phyloP scores from a whole-genome alignment of 2,888 invertebrate species.

The Peribatodes rhomboidaria region DNA sequence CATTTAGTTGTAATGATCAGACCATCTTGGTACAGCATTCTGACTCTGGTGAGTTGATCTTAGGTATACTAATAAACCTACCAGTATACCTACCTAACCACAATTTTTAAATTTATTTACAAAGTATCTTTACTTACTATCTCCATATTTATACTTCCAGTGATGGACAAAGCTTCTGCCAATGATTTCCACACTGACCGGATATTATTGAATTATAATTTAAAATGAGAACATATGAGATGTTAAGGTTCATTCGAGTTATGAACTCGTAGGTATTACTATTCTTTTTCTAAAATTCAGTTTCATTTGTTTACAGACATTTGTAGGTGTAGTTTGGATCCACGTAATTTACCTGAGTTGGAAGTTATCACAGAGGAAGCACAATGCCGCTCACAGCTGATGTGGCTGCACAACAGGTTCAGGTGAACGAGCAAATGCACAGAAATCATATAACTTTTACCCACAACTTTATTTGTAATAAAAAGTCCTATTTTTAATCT shows the following conservation, averaged over 20 bases:
- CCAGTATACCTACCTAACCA: not conserved
- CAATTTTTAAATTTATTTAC: no score
- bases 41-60: constrained; percentile 49
- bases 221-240: no score
- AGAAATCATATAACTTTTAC: not conserved
- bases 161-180: no score
- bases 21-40: constrained; percentile 43
- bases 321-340: constrained; percentile 82
- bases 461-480: not conserved
- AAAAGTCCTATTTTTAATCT: no score
- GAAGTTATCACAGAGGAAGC: constrained; percentile 80
- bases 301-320: constrained; percentile 56
- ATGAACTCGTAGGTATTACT: no score
- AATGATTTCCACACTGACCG: no score
- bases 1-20: constrained; percentile 44
- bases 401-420: constrained; percentile 91
- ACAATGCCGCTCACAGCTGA: constrained; percentile 93
- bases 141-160: no score
- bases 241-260: no score
- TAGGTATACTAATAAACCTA: not conserved
- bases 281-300: no score
- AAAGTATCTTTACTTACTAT: no score
- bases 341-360: constrained; percentile 82
- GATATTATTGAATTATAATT: no score
- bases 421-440: constrained; percentile 57